These are phyloP conservation scores for Chrysomallon squamiferum DNA, from an alignment of 1,140 invertebrate species.

Conservation along the genomic window DNA sequence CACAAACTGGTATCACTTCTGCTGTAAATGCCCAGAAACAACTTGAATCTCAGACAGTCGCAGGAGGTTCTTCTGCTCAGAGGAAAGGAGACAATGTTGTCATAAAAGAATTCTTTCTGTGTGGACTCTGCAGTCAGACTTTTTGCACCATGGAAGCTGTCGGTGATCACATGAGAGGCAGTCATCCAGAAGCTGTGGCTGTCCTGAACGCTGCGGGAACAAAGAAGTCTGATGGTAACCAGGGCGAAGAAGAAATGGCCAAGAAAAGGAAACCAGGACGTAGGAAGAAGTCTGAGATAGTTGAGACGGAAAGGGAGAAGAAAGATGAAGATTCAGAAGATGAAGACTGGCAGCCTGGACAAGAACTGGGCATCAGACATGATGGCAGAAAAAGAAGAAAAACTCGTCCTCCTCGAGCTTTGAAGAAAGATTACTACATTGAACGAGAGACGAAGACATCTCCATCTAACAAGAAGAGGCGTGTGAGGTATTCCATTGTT, in stretches of 20 bases:
- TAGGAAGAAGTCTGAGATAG: constrained; percentile 44
- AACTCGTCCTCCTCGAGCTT: constrained; percentile 46
- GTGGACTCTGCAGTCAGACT: constrained; percentile 57
- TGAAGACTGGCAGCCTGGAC: constrained; percentile 26
- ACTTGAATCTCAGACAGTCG: too few relatives aligned
- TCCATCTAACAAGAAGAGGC: constrained; percentile 3
- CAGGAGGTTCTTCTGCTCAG: too few relatives aligned
- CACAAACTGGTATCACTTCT: too few relatives aligned
- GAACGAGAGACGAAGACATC: constrained; percentile 33
- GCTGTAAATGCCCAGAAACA: too few relatives aligned
- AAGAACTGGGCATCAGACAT: constrained; percentile 10
- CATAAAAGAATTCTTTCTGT: constrained; percentile 54
- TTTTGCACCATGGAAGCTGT: constrained; percentile 59
- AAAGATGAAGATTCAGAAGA: constrained; percentile 25
- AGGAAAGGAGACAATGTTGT: not conserved
- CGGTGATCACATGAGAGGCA: constrained; percentile 56
- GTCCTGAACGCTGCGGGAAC: constrained; percentile 9
- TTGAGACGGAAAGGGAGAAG: constrained; percentile 18
- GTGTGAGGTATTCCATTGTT: not conserved
- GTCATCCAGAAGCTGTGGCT: constrained; percentile 26
- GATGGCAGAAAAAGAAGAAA: constrained; percentile 37
- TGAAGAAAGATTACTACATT: constrained; percentile 57
- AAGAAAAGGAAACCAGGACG: constrained; percentile 36
- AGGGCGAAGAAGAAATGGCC: constrained; percentile 43
- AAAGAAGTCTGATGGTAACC: constrained; percentile 22